Conservation (phyloP, 2,888 invertebrate genomes). For the Plagodis pulveraria region DNA sequence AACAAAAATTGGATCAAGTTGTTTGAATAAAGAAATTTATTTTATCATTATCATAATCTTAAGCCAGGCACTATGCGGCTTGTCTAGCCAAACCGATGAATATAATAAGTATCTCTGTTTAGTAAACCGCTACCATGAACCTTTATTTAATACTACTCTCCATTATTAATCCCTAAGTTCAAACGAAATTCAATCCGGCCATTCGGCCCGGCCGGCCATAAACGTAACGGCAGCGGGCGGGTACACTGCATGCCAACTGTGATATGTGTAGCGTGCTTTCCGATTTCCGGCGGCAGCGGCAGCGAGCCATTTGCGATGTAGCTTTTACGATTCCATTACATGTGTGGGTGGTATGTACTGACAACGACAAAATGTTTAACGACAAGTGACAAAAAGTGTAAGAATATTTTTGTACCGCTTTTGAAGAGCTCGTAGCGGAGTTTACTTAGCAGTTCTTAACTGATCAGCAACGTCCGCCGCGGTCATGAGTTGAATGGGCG, state of each 20-base stretch:
- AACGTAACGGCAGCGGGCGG: slow-evolving; percentile 23
- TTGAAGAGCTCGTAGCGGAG: too few species aligned
- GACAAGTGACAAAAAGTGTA: background rate
- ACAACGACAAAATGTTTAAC: background rate
- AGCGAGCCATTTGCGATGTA: slow-evolving; percentile 36
- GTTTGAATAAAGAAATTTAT: too few species aligned
- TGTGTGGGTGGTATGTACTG: slow-evolving; percentile 27
- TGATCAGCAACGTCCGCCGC: too few species aligned
- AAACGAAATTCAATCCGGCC: slow-evolving; percentile 21
- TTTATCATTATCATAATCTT: too few species aligned
- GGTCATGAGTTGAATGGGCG: too few species aligned
- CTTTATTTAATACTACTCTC: background rate
- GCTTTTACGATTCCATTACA: slow-evolving; percentile 33
- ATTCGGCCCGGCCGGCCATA: slow-evolving; percentile 17
- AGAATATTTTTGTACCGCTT: too few species aligned
- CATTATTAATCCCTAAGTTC: slow-evolving; percentile 8
- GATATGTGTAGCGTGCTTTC: slow-evolving; percentile 42
- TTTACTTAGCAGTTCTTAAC: too few species aligned
- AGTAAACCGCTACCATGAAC: background rate
- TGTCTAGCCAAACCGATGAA: too few species aligned
- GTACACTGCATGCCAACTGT: slow-evolving; percentile 22
- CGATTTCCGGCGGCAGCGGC: slow-evolving; percentile 40
- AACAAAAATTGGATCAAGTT: too few species aligned
- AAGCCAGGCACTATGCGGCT: too few species aligned
- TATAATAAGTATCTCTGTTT: background rate